Evolutionary conservation across 2,888 invertebrate species (phyloP), one percentile per base, ranked within the genome.

Genomic region (Nasonovia ribisnigri): DNA sequence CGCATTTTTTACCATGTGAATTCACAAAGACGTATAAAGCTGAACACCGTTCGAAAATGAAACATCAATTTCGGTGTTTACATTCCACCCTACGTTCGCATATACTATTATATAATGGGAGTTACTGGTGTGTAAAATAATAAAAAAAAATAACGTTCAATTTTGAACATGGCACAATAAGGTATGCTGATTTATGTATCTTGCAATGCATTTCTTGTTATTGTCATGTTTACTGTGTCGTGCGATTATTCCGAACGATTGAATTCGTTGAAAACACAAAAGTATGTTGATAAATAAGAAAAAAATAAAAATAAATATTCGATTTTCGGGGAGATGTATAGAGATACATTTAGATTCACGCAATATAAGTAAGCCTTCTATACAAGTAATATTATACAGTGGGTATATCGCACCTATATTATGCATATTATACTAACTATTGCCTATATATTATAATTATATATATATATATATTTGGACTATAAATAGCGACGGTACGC

Each of bases 221-320:
- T 91, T 86, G 86, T 36, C 48, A 16, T 10, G 43, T 42, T 86
- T 16, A n/a, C 26, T 10, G 42, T 11, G 11, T 11, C 8, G 57
- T 36, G 16, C 42, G 92, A 92, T 92, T 77, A 92, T 92, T 36
- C 88, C 92, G 67, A 92, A 77, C 88, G 88, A 88, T 92, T 88
- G 88, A 54, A 6, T 77, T 43, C 51, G 92, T 42, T 8, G 88
- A 42, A 77, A 48, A 57, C 43, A 54, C 43, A 84, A 57, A 48
- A 90, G 77, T 36, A 20, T 11, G 77, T 36, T 1, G 77, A 77
- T 36, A 77, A 77, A 77, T 16, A 24, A 54, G 57, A 57, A 48
- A 90, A 84, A 26, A 42, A 11, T 4, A 90, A 84, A 26, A 42
- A 11, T 4, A 36, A 43, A 46, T 60, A n/a, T 87, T 54, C 48